Evolutionary conservation across 2,888 invertebrate species (phyloP).

Genomic region (Dichetophora obliterata): DNA sequence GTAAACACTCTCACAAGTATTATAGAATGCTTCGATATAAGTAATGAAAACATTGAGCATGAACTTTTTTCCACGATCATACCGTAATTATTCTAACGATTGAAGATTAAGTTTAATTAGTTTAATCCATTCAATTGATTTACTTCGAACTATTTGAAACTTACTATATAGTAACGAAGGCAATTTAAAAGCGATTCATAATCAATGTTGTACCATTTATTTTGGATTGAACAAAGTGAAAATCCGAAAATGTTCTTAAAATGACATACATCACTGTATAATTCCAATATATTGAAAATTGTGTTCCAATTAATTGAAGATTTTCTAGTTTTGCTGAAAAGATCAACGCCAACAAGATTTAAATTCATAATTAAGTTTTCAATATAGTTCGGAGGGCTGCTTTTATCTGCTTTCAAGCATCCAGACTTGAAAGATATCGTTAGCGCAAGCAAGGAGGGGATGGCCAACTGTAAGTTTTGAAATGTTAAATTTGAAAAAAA

Average conservation of each 20-base stretch:
- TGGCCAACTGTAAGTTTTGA: constrained; percentile 42
- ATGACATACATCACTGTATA: constrained; percentile 55
- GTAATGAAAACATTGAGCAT: constrained; percentile 16
- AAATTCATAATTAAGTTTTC: constrained; percentile 46
- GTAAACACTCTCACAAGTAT: constrained; percentile 56
- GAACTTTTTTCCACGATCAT: background rate
- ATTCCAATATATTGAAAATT: constrained; percentile 48
- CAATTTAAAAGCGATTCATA: constrained; percentile 50
- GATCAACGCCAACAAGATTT: constrained; percentile 37
- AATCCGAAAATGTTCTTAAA: constrained; percentile 51
- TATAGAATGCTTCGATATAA: constrained; percentile 52
- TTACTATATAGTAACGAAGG: constrained; percentile 55
- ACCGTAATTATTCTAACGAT: background rate
- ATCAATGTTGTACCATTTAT: constrained; percentile 54
- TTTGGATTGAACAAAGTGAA: constrained; percentile 43
- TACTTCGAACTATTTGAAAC: constrained; percentile 37
- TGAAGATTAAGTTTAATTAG: background rate
- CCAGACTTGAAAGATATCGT: constrained; percentile 44
- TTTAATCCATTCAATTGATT: background rate
- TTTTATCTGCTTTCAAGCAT: constrained; percentile 40
- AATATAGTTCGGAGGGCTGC: constrained; percentile 37
- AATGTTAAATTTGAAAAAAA: background rate
- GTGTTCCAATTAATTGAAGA: constrained; percentile 48
- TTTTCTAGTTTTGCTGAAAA: constrained; percentile 18
- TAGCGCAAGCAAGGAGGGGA: constrained; percentile 53